A percentile compares a stretch with the other conserved stretches of the same genome.
Evolutionary conservation across 2,113 vertebrate species (phyloP).

Genomic region (Globicephala melas): DNA sequence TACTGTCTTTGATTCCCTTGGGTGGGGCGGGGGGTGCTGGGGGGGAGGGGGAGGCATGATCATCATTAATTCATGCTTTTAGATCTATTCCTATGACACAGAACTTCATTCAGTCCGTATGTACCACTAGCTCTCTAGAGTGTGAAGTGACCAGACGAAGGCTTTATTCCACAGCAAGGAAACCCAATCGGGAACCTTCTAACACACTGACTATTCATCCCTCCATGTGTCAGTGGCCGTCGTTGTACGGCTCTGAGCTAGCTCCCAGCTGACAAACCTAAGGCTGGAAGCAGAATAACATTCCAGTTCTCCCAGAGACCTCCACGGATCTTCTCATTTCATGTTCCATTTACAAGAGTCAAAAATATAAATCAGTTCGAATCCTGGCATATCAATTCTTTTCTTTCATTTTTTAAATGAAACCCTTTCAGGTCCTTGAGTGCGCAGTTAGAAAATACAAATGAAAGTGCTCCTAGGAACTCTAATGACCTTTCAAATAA

Average conservation of each 20-base stretch:
- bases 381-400: not conserved
- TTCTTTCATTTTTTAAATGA: slow-evolving; percentile 39
- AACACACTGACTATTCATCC: not conserved
- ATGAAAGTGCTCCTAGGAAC: slow-evolving; percentile 2
- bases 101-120: not conserved
- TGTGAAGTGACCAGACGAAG: not conserved
- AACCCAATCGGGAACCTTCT: not conserved
- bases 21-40: too few relatives aligned
- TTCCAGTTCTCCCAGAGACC: not conserved
- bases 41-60: not conserved
- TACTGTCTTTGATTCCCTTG: not conserved
- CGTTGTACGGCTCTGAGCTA: not conserved
- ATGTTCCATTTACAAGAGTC: not conserved
- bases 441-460: slow-evolving; percentile 26
- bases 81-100: not conserved
- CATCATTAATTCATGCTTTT: not conserved
- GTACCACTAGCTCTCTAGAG: not conserved
- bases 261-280: not conserved
- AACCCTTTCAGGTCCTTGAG: slow-evolving; percentile 14
- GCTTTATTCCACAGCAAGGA: not conserved
- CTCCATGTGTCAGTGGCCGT: not conserved
- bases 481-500: slow-evolving; percentile 35
- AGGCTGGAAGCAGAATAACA: not conserved
- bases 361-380: slow-evolving; percentile 44
- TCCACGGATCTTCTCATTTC: not conserved